Evolutionary conservation across 2,797 vertebrate species (phyloP).

Genomic region (Tapirus indicus): DNA sequence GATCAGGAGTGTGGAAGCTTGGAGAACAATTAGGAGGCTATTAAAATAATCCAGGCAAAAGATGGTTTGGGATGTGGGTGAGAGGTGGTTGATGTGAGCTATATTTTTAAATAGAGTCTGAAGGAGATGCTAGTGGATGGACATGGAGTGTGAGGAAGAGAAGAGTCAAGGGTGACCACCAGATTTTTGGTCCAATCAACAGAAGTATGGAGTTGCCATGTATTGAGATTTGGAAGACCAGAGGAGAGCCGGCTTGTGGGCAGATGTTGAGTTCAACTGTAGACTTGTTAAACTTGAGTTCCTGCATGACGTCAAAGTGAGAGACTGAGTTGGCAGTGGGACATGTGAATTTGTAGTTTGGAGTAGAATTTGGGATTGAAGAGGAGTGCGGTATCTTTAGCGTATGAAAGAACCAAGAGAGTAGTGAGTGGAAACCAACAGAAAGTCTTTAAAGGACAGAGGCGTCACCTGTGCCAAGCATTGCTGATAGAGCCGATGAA

Average conservation of each 20-base stretch:
- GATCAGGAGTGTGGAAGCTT: neutral
- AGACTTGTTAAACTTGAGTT: neutral
- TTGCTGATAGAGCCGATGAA: neutral
- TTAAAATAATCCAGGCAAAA: constrained; percentile 5
- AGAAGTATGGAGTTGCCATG: neutral
- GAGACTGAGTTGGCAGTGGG: neutral
- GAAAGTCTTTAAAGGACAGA: neutral
- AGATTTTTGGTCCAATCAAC: neutral
- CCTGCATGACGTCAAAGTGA: neutral
- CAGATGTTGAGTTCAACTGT: neutral
- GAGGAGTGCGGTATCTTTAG: neutral
- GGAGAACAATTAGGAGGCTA: neutral
- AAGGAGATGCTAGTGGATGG: neutral
- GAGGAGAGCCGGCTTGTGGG: neutral
- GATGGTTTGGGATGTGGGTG: neutral
- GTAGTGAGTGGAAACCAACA: neutral
- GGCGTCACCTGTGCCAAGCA: neutral
- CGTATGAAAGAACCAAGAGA: neutral
- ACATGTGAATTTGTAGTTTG: neutral
- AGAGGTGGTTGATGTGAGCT: neutral
- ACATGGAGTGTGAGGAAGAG: neutral
- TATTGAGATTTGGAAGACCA: neutral
- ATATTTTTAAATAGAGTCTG: neutral
- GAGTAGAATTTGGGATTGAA: neutral
- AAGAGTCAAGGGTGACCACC: neutral